These are phyloP conservation scores for Dryomyza anilis DNA, from an alignment of 2,888 invertebrate genomes.

Conservation along the genomic window DNA sequence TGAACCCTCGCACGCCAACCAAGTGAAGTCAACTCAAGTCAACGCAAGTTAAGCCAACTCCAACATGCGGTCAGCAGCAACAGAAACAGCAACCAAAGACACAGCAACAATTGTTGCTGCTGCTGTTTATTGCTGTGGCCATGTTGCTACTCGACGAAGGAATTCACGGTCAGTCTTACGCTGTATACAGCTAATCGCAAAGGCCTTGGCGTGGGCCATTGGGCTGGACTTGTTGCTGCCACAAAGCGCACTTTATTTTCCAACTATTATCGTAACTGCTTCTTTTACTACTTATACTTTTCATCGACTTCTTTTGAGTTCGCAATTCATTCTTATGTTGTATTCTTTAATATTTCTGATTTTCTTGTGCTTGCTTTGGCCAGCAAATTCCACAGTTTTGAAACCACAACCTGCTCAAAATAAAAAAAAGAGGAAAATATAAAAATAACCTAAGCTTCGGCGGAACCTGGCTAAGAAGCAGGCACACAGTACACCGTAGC, in stretches of 20 bases:
- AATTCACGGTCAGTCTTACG: constrained; percentile 10
- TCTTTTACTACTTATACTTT: background rate
- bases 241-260: no score
- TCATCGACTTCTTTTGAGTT: background rate
- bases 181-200: background rate
- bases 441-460: background rate
- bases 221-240: no score
- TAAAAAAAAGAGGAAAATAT: background rate
- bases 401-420: no score
- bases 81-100: background rate
- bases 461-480: no score
- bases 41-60: background rate
- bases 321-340: background rate
- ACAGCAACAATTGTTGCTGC: background rate
- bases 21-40: no score
- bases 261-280: background rate
- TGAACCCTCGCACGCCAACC: no score
- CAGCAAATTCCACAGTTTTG: background rate
- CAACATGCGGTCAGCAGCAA: background rate
- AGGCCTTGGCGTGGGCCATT: constrained; percentile 4
- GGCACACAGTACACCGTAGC: no score
- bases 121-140: no score
- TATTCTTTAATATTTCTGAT: background rate
- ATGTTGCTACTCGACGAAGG: no score
- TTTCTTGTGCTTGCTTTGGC: background rate